phyloP scores from a whole-genome alignment of 2,888 invertebrate genomes.

The Sisyra nigra region DNA sequence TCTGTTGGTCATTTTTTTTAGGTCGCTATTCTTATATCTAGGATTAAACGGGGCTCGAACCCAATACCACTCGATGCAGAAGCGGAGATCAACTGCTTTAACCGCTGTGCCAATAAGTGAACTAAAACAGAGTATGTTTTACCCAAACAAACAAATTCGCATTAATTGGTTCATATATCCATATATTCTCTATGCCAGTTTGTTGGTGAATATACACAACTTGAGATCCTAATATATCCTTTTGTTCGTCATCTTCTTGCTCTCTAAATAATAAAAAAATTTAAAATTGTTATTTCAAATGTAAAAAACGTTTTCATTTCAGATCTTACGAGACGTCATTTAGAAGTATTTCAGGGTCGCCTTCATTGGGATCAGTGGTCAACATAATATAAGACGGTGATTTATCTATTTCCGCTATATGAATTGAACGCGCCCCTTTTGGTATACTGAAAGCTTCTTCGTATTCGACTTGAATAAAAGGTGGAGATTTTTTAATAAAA shows the following conservation, averaged over 20 bases:
- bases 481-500: too few species aligned
- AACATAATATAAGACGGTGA: too few species aligned
- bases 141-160: slow-evolving; percentile 42
- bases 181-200: slow-evolving; percentile 35
- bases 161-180: slow-evolving; percentile 42
- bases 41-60: too few species aligned
- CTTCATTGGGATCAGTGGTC: too few species aligned
- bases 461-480: background rate
- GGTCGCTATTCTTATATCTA: too few species aligned
- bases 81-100: too few species aligned
- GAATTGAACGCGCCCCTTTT: slow-evolving; percentile 22
- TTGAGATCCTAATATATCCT: slow-evolving; percentile 28
- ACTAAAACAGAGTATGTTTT: slow-evolving; percentile 14
- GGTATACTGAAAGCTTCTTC: slow-evolving; percentile 36
- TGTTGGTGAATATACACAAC: slow-evolving; percentile 33
- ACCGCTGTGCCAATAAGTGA: too few species aligned
- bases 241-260: slow-evolving; percentile 26
- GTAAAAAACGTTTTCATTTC: slow-evolving; percentile 6
- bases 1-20: too few species aligned
- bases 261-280: slow-evolving; percentile 14
- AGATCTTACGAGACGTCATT: slow-evolving; percentile 2
- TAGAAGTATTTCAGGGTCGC: background rate
- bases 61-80: too few species aligned
- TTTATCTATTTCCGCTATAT: background rate
- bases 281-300: background rate